Percentiles rank a stretch among this genome's conserved stretches.
Evolutionary conservation across 92 coral and sea anemone species (phyloP).

Genomic region (Ricordea florida): DNA sequence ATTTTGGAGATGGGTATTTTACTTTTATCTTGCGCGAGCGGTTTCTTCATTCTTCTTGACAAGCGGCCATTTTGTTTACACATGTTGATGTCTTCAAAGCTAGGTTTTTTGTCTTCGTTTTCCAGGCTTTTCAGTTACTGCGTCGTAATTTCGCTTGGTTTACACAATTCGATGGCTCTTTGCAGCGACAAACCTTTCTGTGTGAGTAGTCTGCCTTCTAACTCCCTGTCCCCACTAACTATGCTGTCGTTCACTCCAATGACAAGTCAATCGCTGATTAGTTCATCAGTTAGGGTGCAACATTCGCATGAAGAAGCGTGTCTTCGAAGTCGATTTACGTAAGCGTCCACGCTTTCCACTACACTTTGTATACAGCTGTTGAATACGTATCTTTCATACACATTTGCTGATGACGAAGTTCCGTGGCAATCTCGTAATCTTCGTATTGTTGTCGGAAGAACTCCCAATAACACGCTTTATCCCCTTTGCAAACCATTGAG

Average conservation of each 20-base stretch:
- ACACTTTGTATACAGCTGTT: conserved; percentile 23
- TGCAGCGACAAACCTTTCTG: not conserved
- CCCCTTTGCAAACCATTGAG: too few species aligned
- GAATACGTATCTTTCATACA: conserved; percentile 50
- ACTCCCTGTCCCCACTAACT: not conserved
- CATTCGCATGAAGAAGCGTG: conserved; percentile 25
- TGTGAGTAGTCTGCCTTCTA: conserved; percentile 2
- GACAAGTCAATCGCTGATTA: conserved; percentile 7
- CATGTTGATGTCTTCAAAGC: not conserved
- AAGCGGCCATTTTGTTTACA: not conserved
- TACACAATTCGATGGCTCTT: conserved; percentile 26
- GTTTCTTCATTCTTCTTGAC: not conserved
- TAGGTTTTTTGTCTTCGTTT: too few species aligned
- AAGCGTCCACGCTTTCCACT: conserved; percentile 23
- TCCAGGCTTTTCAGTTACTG: conserved; percentile 10
- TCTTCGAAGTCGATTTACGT: conserved; percentile 15
- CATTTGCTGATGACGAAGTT: conserved; percentile 8
- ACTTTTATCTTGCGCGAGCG: too few species aligned
- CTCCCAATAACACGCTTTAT: conserved; percentile 35
- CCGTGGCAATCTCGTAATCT: conserved; percentile 53
- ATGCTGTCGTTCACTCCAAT: too few species aligned
- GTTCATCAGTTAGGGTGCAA: conserved; percentile 6
- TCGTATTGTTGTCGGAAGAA: conserved; percentile 46
- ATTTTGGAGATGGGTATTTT: not conserved
- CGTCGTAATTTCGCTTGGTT: conserved; percentile 10